phyloP scores from a whole-genome alignment of 1,140 invertebrate species.

The Drosophila pruinosa region DNA sequence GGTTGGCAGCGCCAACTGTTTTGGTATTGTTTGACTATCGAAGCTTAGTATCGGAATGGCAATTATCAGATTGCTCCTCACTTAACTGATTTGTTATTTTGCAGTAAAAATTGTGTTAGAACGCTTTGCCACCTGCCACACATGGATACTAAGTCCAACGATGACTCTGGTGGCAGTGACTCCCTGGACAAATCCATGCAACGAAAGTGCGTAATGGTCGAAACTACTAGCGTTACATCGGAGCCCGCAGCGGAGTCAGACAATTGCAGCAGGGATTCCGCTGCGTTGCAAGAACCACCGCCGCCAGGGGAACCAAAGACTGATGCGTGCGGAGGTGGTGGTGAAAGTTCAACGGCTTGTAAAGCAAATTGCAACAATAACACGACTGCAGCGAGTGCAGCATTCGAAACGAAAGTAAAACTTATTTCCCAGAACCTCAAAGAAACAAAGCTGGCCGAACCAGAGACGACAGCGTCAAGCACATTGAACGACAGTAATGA shows the following conservation, averaged over 20 bases:
- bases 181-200: constrained; percentile 80
- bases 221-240: constrained; percentile 37
- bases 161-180: constrained; percentile 71
- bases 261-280: constrained; percentile 58
- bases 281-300: constrained; percentile 28
- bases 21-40: constrained; percentile 7
- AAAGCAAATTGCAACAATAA: constrained; percentile 10
- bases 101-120: constrained; percentile 33
- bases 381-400: constrained; percentile 48
- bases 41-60: constrained; percentile 29
- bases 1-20: constrained; percentile 13
- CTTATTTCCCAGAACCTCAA: constrained; percentile 77
- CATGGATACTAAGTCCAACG: constrained; percentile 76
- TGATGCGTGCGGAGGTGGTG: constrained; percentile 15
- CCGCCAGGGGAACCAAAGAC: constrained; percentile 23
- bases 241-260: constrained; percentile 42
- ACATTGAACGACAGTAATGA: constrained; percentile 2
- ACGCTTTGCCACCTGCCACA: constrained; percentile 34
- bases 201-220: constrained; percentile 75
- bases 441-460: constrained; percentile 69
- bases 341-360: constrained; percentile 30
- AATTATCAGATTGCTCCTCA: constrained; percentile 30
- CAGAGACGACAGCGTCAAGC: constrained; percentile 6
- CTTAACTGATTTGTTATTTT: constrained; percentile 48
- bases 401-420: constrained; percentile 76